Percentiles rank a stretch among this genome's conserved stretches.
Evolutionary conservation across 2,113 vertebrate species (phyloP).

Genomic region (Melanotaenia duboulayi): DNA sequence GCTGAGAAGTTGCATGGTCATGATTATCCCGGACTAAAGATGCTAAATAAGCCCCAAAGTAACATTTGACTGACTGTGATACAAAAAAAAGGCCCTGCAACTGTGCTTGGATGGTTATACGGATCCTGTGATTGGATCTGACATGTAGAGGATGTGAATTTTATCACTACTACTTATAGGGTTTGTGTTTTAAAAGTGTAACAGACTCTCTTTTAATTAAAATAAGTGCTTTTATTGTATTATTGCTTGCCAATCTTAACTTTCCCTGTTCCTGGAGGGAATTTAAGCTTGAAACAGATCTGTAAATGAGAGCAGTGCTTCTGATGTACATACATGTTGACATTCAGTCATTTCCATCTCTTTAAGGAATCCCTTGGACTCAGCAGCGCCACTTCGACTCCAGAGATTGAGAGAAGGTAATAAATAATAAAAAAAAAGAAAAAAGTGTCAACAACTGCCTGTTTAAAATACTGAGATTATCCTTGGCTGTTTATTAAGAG

Average conservation of each 20-base stretch:
- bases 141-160: background rate
- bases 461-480: background rate
- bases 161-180: background rate
- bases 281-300: background rate
- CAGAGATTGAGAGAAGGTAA: slow-evolving; percentile 94
- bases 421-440: slow-evolving; percentile 47
- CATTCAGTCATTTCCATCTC: slow-evolving; percentile 16
- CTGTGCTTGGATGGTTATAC: background rate
- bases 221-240: background rate
- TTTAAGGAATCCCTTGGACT: slow-evolving; percentile 91
- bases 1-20: slow-evolving; percentile 22
- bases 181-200: background rate
- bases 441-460: background rate
- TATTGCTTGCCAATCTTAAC: background rate
- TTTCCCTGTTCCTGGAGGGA: background rate
- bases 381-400: slow-evolving; percentile 87
- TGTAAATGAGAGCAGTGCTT: background rate
- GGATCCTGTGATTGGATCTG: background rate
- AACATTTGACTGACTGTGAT: background rate
- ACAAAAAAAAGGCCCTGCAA: slow-evolving; percentile 22
- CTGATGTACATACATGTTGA: background rate
- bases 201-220: background rate
- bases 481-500: too few relatives aligned
- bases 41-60: background rate
- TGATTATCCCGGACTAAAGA: slow-evolving; percentile 26